Percentiles rank a stretch among this genome's conserved stretches.
Conservation (phyloP, 2,113 vertebrate species). For the Sphyrna mokarran region DNA sequence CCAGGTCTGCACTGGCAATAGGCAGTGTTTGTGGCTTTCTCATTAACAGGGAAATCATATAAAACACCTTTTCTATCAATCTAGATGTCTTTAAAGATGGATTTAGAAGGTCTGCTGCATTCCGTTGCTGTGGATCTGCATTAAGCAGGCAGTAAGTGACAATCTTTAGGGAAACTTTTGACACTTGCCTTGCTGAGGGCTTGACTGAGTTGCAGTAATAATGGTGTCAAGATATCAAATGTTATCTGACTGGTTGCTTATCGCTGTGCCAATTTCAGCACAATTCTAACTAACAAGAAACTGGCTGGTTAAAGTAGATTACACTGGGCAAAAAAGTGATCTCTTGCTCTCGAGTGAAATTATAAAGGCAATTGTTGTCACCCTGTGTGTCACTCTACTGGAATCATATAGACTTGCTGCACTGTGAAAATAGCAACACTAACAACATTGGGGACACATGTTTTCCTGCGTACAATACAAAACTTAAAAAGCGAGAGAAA, state of each 20-base stretch:
- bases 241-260: background rate
- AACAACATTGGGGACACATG: background rate
- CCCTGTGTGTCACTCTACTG: background rate
- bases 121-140: background rate
- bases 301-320: background rate
- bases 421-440: background rate
- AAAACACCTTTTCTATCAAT: background rate
- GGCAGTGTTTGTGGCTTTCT: background rate
- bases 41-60: background rate
- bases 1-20: background rate
- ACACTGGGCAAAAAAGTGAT: background rate
- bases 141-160: constrained; percentile 11
- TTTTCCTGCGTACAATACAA: background rate
- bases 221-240: constrained; percentile 9
- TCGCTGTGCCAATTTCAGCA: background rate
- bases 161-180: background rate
- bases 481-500: background rate
- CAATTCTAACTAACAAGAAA: background rate
- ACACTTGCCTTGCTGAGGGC: background rate
- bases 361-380: background rate
- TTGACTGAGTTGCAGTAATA: constrained; percentile 8
- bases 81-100: background rate
- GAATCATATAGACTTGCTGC: background rate
- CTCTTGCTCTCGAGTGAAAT: background rate
- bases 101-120: background rate